Base-by-base conservation (phyloP, 2,888 invertebrate species). In the Cryptocephalus primarius region DNA sequence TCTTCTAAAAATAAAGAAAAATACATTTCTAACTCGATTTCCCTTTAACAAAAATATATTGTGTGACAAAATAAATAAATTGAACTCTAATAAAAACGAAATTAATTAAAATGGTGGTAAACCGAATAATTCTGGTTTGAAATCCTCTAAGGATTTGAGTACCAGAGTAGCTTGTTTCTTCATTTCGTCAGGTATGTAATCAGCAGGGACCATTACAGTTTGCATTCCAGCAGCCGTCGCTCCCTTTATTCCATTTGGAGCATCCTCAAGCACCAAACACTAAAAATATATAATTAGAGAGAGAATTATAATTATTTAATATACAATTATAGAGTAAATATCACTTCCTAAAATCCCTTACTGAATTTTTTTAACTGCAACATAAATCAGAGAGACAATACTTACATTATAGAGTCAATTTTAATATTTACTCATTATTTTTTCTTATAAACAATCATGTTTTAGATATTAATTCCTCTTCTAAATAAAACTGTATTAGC, bases 221-320 rank as follows among this genome's bases (percentile, higher is more conserved):
- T 88, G 88, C 92, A 93, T 94, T 9, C 85, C 86, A 0, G 92
- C 92, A 14, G 79, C 75, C 31, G 77, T 63, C 0, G 83, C 92
- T 0, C 88, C 88, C 31, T 77, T 75, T 0, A 92, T 87, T 1
- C 95, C 94, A 66, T 90, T 91, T 0, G 88, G 86, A 0, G 94
- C 88, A 69, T 95, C 95, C 72, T 95, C 94, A 64, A 93, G 88
- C 2, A 91, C 92, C 49, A 93, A 70, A 61, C 88, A 87, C 60
- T 62, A 46, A 33, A 55, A 55, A 49, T 43, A 36, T 36, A 36
- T 22, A 22, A 22, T 22, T 22, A 4, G 2, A 22, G 22, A 22
- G 22, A 22, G 6, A 22, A 22, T 22, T n/a, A n/a, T n/a, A n/a
- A n/a, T 4, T 22, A 22, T 22, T 22, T 22, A 22, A 22, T 22